Evolutionary conservation across 2,113 vertebrate genomes (phyloP).

Genomic region (Pteruthius melanotis): DNA sequence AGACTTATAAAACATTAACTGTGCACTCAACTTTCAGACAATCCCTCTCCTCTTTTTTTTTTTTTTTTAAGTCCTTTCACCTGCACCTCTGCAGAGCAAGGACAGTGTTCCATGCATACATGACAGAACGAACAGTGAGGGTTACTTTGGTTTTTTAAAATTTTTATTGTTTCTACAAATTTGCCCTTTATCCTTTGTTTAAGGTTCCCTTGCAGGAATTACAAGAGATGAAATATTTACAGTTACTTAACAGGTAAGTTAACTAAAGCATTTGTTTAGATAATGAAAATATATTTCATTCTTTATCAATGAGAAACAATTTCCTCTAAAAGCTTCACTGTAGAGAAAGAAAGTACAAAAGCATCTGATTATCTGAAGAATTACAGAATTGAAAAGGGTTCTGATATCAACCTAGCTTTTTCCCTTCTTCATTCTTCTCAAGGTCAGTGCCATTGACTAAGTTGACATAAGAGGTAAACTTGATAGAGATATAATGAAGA

Average conservation of each 20-base stretch:
- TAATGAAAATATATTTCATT: neutral
- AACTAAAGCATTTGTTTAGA: neutral
- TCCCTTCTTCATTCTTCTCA: neutral
- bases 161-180: neutral
- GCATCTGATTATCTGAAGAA: neutral
- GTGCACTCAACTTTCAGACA: neutral
- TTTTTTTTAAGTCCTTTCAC: neutral
- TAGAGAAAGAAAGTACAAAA: neutral
- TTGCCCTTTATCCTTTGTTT: neutral
- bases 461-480: neutral
- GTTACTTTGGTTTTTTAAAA: fast-evolving
- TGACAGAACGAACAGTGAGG: neutral
- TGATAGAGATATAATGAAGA: neutral
- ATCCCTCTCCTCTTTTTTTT: neutral
- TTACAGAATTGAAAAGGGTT: neutral
- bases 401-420: neutral
- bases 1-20: neutral
- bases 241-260: neutral
- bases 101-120: neutral
- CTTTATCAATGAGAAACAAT: neutral
- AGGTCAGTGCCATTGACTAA: neutral
- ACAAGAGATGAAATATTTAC: neutral
- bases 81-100: neutral
- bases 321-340: neutral
- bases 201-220: neutral